These are phyloP conservation scores for Sebastes ruberrimus DNA, from an alignment of 2,797 vertebrate genomes.

Conservation along the genomic window DNA sequence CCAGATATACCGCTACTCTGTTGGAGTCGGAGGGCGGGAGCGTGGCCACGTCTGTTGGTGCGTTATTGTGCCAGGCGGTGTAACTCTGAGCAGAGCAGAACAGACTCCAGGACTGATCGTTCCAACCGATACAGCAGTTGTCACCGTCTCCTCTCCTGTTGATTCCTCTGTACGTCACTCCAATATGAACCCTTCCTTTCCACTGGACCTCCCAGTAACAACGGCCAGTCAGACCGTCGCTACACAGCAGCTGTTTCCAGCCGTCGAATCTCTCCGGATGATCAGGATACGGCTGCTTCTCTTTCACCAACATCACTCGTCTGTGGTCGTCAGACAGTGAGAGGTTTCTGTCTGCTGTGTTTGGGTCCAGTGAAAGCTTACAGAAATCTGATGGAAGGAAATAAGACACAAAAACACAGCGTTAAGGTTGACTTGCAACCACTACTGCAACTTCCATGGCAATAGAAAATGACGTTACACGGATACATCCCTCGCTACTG, in stretches of 20 bases:
- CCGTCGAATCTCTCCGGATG: conserved; percentile 20
- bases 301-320: not conserved
- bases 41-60: not conserved
- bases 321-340: not conserved
- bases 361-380: conserved; percentile 24
- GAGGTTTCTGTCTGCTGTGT: conserved; percentile 31
- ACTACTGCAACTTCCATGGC: not conserved
- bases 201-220: conserved; percentile 44
- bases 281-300: conserved; percentile 16
- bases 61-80: conserved; percentile 32
- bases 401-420: not conserved
- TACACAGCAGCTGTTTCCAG: conserved; percentile 16
- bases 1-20: conserved; percentile 33
- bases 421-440: not conserved
- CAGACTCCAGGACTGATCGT: conserved; percentile 39
- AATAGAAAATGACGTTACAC: not conserved
- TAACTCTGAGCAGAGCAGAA: conserved; percentile 7
- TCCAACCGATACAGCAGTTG: conserved; percentile 11
- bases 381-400: conserved; percentile 4
- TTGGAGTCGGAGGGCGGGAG: not conserved
- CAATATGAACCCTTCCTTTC: conserved; percentile 11
- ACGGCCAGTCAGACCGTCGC: conserved; percentile 3
- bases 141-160: not conserved
- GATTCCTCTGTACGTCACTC: conserved; percentile 18
- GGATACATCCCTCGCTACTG: not conserved